Evolutionary conservation across 92 coral and sea anemone genomes (phyloP), one percentile per base, ranked within the genome.

Genomic region (Galaxea fascicularis): DNA sequence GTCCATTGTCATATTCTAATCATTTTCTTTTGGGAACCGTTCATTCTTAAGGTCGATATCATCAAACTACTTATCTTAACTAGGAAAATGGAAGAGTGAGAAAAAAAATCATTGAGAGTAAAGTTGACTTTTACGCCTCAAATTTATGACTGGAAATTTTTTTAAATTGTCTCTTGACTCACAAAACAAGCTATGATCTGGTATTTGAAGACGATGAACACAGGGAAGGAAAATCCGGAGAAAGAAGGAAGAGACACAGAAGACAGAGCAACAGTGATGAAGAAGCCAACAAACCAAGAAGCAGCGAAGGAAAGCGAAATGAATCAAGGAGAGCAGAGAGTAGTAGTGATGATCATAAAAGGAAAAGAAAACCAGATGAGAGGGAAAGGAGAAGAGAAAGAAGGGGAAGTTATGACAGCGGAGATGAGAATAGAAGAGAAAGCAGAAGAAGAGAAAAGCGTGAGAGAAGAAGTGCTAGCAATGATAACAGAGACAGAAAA

Each of bases 151-250:
- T 39, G 14, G 15, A 15, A 44, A 18, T 22, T 20, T 1, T 17
- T 25, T 24, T 10, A 11, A 25, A 20, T 7, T 47, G 45, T 60
- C 22, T 45, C 86, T 82, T 82, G 86, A 82, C 86, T 56, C 77
- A 10, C 35, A 27, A 24, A 53, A 10, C 9, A 56, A 95, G 93
- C 74, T 94, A 96, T 67, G 97, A 94, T 77, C 87, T 96, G 57
- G 95, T 96, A 16, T 94, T 91, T 86, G 98, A 94, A 46, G 94
- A 85, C 9, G 74, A 82, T 2, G 84, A 82, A 60, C 31, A 70
- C 22, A 80, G 77, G 68, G 89, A 81, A 30, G 56, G 63, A 25
- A 85, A 57, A 25, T 80, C 79, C 39, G 77, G 29, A 12, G 72
- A 82, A 57, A 84, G 63, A 74, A 82, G 26, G 22, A 86, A 62